A percentile compares a stretch with the other conserved stretches of the same genome.
phyloP scores from a whole-genome alignment of 2,888 invertebrate genomes.

The Chrysolina haemoptera region DNA sequence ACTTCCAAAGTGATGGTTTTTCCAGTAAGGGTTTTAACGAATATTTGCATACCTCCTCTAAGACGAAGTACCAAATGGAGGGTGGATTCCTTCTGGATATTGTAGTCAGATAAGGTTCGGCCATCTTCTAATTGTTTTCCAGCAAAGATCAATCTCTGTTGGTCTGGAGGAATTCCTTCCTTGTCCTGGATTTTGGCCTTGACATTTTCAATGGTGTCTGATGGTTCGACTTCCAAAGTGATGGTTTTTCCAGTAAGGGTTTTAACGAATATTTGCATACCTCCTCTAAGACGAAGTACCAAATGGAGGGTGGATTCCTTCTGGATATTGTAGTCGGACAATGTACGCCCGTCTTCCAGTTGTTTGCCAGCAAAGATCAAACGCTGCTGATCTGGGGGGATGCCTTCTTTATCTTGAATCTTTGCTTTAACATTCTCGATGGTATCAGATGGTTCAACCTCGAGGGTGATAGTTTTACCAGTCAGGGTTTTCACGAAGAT shows the following conservation, averaged over 20 bases:
- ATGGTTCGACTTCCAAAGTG: conserved; percentile 73
- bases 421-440: no score
- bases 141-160: conserved; percentile 90
- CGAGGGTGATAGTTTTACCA: no score
- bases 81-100: conserved; percentile 70
- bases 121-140: conserved; percentile 69
- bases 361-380: no score
- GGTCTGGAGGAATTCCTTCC: conserved; percentile 87
- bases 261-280: no score
- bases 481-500: conserved; percentile 73
- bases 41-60: conserved; percentile 80
- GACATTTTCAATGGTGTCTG: conserved; percentile 75
- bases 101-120: conserved; percentile 22
- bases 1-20: no score
- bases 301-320: no score
- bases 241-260: conserved; percentile 76
- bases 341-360: no score
- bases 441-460: no score
- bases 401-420: no score
- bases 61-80: conserved; percentile 75
- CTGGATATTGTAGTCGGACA: no score
- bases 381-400: no score
- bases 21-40: conserved; percentile 74
- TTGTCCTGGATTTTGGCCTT: conserved; percentile 76
- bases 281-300: no score